Conservation (phyloP, 2,888 invertebrate species). For the Epistrophe grossulariae region DNA sequence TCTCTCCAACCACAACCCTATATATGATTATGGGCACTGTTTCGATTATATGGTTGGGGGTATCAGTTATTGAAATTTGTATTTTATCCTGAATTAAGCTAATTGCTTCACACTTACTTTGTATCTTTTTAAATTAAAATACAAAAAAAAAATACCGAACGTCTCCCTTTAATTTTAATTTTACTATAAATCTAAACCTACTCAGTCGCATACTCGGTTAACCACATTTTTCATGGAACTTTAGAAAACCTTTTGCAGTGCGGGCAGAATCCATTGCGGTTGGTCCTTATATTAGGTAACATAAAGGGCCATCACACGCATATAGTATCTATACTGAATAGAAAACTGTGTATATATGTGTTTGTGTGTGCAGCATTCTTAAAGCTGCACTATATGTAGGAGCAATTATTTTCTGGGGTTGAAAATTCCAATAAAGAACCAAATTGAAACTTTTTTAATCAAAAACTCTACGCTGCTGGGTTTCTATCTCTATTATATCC, state of each 20-base stretch:
- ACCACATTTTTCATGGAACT: conserved; percentile 37
- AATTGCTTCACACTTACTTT: conserved; percentile 35
- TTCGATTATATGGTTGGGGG: background rate
- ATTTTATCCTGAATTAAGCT: conserved; percentile 53
- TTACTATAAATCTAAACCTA: conserved; percentile 20
- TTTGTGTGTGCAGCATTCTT: conserved; percentile 37
- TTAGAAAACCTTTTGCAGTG: background rate
- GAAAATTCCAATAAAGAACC: conserved; percentile 72
- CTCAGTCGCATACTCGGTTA: conserved; percentile 24
- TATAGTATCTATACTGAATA: background rate
- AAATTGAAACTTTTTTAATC: conserved; percentile 76
- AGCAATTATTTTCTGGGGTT: conserved; percentile 62
- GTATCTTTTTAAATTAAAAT: background rate
- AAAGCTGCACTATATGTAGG: conserved; percentile 39
- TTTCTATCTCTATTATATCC: conserved; percentile 8
- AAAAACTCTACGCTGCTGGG: conserved; percentile 60
- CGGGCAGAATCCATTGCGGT: conserved; percentile 21
- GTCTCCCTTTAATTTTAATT: conserved; percentile 29
- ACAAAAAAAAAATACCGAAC: background rate
- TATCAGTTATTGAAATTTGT: conserved; percentile 37
- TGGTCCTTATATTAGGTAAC: conserved; percentile 9
- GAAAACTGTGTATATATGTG: background rate
- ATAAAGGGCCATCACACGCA: conserved; percentile 48
- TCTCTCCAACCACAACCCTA: background rate
- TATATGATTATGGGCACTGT: no score